Evolutionary conservation across 2,797 vertebrate species (phyloP), one percentile per base, ranked within the genome.

Genomic region (Bufotes viridis): DNA sequence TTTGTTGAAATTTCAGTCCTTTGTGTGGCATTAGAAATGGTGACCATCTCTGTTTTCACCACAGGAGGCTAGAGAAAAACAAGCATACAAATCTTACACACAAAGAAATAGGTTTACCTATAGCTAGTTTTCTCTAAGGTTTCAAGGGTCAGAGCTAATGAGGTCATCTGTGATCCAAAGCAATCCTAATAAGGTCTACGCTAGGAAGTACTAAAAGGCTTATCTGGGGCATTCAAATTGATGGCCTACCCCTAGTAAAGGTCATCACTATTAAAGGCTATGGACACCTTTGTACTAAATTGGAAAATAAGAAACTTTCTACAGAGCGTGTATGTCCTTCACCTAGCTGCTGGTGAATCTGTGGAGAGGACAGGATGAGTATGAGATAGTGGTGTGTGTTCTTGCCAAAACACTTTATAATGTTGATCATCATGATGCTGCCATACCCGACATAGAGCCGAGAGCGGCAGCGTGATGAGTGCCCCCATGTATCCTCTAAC

Each of bases 1-100:
- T 98, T 99, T 93, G 98, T 99, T 81, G 97, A 96, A 93, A 99
- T 99, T 95, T 99, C 97, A 65, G 97, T 98, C 95, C 98, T 99
- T 95, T 99, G 98, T 85, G 97, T 95, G 79, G 97, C 97, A 96
- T 99, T 98, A 92, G 98, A 99, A 95, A 99, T 99, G 91, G 98
- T 99, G 94, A 99, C 97, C 98, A 98, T 99, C 96, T 99, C 98
- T 74, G 98, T 99, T 96, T 99, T 99, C 94, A 99, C 97, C 95
- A 99, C 98, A 7, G 98, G 98, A 91, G 98, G 98, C 98, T 99
- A 94, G 85, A 91, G 91, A 92, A 90, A 86, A 91, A 93, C 91
- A 92, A 70, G 61, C 22, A 67, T 42, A 72, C 60, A 55, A 78
- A 26, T 89, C 20, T 75, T 42, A 67, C 42, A 82, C 20, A 75